Base-by-base conservation (phyloP, 2,113 vertebrate genomes). In the Saccopteryx leptura region DNA sequence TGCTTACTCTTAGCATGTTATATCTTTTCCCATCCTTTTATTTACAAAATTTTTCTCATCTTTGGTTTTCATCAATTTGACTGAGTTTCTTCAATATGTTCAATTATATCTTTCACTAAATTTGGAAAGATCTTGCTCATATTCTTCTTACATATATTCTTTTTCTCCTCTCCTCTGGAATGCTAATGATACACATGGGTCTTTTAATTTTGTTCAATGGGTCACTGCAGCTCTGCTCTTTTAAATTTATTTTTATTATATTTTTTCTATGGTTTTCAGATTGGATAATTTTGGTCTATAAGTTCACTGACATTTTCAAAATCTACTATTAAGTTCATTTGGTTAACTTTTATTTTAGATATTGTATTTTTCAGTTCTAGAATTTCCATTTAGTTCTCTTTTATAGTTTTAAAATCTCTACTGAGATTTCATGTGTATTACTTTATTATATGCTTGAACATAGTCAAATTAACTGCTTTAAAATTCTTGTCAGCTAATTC, bases 231-330 rank as follows among this genome's bases (percentile, higher is more conserved):
- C 7, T 56, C 15, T 88, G 15, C 10, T 89, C 13, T 56, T 90
- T 93, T 18, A 58, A 71, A 90, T 58, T 78, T 74, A 68, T 61
- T 79, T 93, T 63, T 33, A 69, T 46, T 74, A 74, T 69, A 68
- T 94, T 58, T 89, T 95, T 95, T 91, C n/a, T 61, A 33, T 75
- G 52, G 58, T 96, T 85, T 81, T 81, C 60, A 91, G 46, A 76
- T 56, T 87, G 24, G 33, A 56, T 90, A 71, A 92, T 60, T 94
- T 81, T 90, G 58, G 52, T 86, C 26, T 86, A 81, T 23, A 82
- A 83, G 17, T 90, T 87, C 33, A 84, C 0, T 69, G 48, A 33
- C 28, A 82, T 81, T 91, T 93, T 85, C 28, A 71, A 85, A 71
- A 85, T 81, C 21, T 89, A 28, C 33, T 90, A 54, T 90, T 91